Percentiles rank a stretch among this genome's conserved stretches.
These are phyloP conservation scores for Temnothorax curvispinosus DNA, from an alignment of 1,140 invertebrate species.

Conservation along the genomic window DNA sequence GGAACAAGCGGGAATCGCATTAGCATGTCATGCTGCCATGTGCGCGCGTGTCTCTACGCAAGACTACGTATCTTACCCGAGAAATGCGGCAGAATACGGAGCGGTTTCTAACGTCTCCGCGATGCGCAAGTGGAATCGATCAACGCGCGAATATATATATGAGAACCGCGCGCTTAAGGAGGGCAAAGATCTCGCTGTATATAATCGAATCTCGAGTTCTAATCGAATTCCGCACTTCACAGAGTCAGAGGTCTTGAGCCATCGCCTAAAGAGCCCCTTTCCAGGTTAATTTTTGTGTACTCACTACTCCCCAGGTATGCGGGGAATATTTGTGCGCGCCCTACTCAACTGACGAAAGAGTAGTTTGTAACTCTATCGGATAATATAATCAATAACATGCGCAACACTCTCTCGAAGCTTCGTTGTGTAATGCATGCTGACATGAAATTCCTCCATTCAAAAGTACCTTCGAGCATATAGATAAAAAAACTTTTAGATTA, in stretches of 20 bases:
- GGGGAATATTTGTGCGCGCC: not conserved
- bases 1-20: conserved; percentile 59
- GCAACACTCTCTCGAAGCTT: not conserved
- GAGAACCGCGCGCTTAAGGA: not conserved
- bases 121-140: conserved; percentile 41
- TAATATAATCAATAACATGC: conserved; percentile 16
- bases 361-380: not conserved
- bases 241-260: not conserved
- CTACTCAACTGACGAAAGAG: not conserved
- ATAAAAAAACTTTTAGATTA: not conserved
- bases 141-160: conserved; percentile 22
- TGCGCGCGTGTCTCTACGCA: conserved; percentile 7
- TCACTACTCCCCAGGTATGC: not conserved
- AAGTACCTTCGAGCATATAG: not conserved
- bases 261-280: conserved; percentile 4
- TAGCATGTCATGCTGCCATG: conserved; percentile 51
- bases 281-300: conserved; percentile 52
- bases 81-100: conserved; percentile 27
- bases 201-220: conserved; percentile 59
- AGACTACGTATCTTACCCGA: conserved; percentile 30
- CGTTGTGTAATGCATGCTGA: not conserved
- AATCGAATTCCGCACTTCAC: conserved; percentile 42
- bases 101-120: conserved; percentile 13
- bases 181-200: conserved; percentile 36
- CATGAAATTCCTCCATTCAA: not conserved